Conservation (phyloP, 2,888 invertebrate genomes). For the Lasioglossum figueresi region DNA sequence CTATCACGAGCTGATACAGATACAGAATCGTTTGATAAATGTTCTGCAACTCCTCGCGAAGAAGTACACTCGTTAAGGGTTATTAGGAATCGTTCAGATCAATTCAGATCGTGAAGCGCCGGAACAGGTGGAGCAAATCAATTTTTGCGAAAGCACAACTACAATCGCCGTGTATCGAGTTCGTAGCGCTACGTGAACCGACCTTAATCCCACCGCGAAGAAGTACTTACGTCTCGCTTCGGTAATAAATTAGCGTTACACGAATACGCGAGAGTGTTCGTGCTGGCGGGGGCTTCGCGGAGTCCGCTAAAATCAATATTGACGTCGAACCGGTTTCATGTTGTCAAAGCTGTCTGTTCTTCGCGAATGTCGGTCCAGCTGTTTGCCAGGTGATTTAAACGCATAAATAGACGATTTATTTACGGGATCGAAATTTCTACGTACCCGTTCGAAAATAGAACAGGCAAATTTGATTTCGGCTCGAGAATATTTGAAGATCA, state of each 20-base stretch:
- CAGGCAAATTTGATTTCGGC: background rate
- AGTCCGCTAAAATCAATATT: conserved; percentile 4
- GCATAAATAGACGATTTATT: background rate
- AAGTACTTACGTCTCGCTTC: background rate
- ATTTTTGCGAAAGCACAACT: background rate
- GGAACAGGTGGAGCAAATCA: background rate
- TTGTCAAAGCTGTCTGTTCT: background rate
- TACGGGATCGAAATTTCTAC: background rate
- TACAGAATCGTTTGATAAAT: too few species aligned
- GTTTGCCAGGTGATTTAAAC: background rate
- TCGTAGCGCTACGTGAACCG: background rate
- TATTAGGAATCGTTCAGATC: background rate
- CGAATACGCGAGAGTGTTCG: background rate
- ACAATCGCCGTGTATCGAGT: background rate
- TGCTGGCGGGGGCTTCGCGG: background rate
- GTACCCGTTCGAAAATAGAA: background rate
- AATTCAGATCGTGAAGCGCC: background rate
- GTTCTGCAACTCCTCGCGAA: too few species aligned
- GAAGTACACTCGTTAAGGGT: too few species aligned
- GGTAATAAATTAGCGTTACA: conserved; percentile 9
- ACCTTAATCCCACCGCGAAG: background rate
- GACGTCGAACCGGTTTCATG: conserved; percentile 3
- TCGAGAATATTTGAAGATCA: background rate
- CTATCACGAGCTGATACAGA: background rate
- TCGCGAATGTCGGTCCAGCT: background rate